A percentile compares a stretch with the other conserved stretches of the same genome.
phyloP scores from a whole-genome alignment of 1,140 invertebrate genomes.

The Scaptomyza montana region DNA sequence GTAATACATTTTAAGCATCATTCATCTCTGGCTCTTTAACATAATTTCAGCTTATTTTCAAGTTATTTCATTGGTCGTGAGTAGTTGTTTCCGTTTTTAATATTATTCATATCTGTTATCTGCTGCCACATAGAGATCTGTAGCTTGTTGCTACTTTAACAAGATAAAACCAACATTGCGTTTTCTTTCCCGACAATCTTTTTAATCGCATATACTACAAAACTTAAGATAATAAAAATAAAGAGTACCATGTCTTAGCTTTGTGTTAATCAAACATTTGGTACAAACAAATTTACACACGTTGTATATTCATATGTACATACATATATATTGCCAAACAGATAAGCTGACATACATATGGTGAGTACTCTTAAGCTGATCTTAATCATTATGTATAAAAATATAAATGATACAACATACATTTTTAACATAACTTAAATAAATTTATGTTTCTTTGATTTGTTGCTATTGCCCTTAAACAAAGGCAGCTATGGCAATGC shows the following conservation, averaged over 20 bases:
- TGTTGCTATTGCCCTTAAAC: not conserved
- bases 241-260: conserved; percentile 1
- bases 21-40: too few relatives aligned
- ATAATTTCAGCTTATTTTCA: too few relatives aligned
- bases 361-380: not conserved
- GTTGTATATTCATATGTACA: not conserved
- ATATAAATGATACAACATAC: not conserved
- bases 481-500: not conserved
- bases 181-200: conserved; percentile 1
- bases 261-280: not conserved
- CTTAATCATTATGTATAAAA: not conserved
- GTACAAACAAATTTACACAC: not conserved
- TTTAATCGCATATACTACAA: conserved; percentile 21
- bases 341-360: conserved; percentile 12
- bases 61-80: not conserved
- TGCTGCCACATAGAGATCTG: not conserved
- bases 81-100: not conserved
- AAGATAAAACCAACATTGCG: not conserved
- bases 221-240: conserved; percentile 16
- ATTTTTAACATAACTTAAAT: not conserved
- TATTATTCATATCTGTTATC: not conserved
- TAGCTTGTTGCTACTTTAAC: conserved; percentile 2
- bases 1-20: too few relatives aligned
- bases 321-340: conserved; percentile 5
- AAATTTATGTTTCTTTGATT: not conserved